Base-by-base conservation (phyloP, 1,140 invertebrate genomes). In the Drosophila ercepeae region DNA sequence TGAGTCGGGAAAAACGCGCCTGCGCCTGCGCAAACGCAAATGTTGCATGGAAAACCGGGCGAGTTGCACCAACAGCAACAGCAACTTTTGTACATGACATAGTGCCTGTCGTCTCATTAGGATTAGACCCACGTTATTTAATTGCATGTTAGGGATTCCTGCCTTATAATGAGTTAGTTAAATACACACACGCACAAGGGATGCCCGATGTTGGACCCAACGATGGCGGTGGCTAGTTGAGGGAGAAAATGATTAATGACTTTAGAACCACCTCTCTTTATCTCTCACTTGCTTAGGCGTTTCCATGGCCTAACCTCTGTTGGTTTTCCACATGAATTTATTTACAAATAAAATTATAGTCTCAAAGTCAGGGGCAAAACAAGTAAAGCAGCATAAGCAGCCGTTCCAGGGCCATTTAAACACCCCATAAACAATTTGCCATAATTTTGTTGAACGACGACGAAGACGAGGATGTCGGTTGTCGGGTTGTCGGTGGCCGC, bases 321-420 rank as follows among this genome's bases (percentile, higher is more conserved):
- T 86, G 77, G 82, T 88, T 88, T 86, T 86, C 71, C 68, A 67
- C 60, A 78, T 88, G 82, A 88, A 86, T 86, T 86, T 77, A 86
- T 86, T 86, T 88, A 86, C 81, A 88, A 88, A 88, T 86, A 88
- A 86, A 88, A 86, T 86, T 86, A 86, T 88, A 86, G 82, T 67
- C 71, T 71, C 76, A 71, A 74, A 68, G 55, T 70, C 67, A 59
- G 50, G 70, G 59, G 14, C 52, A 34, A 4, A 42, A 48, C 13
- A 19, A 51, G 13, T 13, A 13, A 5, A 46, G 19, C 16, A 69
- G 6, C 63, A 53, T 16, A 14, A 70, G 29, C 29, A 45, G 29
- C 39, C 44, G 18, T 46, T 52, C 6, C 67, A 65, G 25, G 76
- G 60, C 79, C 79, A 86, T 86, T 84, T 86, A 84, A 84, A 84